phyloP scores from a whole-genome alignment of 2,113 vertebrate species.

The Clarias batrachus region DNA sequence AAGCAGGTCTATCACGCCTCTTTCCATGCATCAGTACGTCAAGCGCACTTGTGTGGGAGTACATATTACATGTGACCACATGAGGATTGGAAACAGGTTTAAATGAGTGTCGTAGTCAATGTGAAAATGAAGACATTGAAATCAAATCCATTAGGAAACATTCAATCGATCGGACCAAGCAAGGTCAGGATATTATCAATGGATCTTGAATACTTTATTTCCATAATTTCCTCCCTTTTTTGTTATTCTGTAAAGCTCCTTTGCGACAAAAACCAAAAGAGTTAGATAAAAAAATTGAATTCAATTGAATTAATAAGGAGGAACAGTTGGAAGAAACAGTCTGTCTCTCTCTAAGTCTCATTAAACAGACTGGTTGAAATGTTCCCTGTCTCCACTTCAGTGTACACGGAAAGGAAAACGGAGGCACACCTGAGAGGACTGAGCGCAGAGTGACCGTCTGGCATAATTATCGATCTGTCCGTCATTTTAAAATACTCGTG shows the following conservation, averaged over 20 bases:
- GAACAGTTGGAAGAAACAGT: background rate
- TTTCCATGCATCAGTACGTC: slow-evolving; percentile 16
- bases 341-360: slow-evolving; percentile 10
- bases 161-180: no score
- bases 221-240: no score
- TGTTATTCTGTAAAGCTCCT: no score
- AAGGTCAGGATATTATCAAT: background rate
- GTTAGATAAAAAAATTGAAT: no score
- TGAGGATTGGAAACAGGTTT: background rate
- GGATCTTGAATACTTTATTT: background rate
- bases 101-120: background rate
- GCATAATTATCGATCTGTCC: slow-evolving; percentile 40
- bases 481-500: slow-evolving; percentile 28
- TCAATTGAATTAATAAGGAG: background rate
- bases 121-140: background rate
- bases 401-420: slow-evolving; percentile 7
- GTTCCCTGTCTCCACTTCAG: slow-evolving; percentile 1
- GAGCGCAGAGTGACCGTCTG: background rate
- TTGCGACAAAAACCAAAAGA: no score
- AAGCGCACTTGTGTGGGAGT: slow-evolving; percentile 1
- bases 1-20: background rate
- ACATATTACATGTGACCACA: background rate
- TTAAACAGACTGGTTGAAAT: slow-evolving; percentile 15
- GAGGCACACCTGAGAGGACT: slow-evolving; percentile 5
- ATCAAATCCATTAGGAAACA: background rate